Base-by-base conservation (phyloP, 2,888 invertebrate genomes). In the Ectropis crepuscularia region DNA sequence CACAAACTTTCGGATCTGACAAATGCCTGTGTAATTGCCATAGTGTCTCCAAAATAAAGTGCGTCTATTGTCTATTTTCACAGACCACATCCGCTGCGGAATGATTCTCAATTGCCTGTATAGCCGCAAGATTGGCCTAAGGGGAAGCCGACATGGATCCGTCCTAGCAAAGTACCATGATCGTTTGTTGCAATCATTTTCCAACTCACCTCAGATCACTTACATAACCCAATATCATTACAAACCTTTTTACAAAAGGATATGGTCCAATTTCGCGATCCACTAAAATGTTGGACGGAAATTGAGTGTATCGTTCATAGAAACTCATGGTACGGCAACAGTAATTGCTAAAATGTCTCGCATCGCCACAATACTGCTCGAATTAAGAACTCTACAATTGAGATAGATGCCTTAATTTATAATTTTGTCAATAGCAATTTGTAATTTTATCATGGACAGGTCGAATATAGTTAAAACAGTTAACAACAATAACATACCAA, bases 401-500 rank as follows among this genome's bases (percentile, higher is more conserved):
- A 65, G 50, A 60, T 45, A 48, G 37, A 65, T 57, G 60, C 43
- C 59, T 64, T 51, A 50, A 64, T 64, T 64, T 59, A 11, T 60
- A 60, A 60, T 55, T 55, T 60, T 42, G 55, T 53, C 55, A 51
- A 57, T 57, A 51, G 55, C 47, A 45, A 54, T 63, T 46, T 51
- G n/a, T 7, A 46, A 43, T 12, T 41, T 45, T 38, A 55, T 10
- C 11, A 47, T 12, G 12, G 54, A 11, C 5, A 8, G 16, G 16
- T 28, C 16, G 16, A 28, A 28, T 28, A 28, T 1, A 28, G 16
- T 28, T 28, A 28, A 28, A 28, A 28, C 1, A 28, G 16, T 28
- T 28, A 2, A 28, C 4, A 28, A 1, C 16, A 28, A n/a, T n/a
- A n/a, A 28, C 16, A 1, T 28, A 28, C 16, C 16, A 28, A 28